Conservation (phyloP, 2,888 invertebrate genomes). For the Colletes collaris region DNA sequence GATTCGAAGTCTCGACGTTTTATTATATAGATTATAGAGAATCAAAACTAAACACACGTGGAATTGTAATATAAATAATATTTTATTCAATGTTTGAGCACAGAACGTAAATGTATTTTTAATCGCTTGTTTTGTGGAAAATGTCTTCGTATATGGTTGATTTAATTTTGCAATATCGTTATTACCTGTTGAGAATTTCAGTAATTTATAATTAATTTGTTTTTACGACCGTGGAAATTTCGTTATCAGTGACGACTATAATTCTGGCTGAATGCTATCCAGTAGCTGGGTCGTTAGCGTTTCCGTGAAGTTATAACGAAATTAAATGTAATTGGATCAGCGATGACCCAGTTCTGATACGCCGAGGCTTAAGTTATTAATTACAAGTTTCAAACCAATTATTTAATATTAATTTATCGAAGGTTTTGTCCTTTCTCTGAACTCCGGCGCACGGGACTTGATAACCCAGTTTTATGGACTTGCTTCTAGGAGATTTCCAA, state of each 20-base stretch:
- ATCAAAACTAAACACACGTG: too few relatives aligned
- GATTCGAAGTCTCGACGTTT: too few relatives aligned
- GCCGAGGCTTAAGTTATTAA: constrained; percentile 37
- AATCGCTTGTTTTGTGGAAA: too few relatives aligned
- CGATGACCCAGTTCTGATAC: constrained; percentile 22
- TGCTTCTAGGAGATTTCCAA: not conserved
- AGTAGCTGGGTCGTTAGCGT: constrained; percentile 19
- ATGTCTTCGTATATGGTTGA: too few relatives aligned
- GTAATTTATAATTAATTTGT: too few relatives aligned
- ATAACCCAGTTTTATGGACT: constrained; percentile 15
- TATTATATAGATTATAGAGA: too few relatives aligned
- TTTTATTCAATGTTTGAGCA: too few relatives aligned
- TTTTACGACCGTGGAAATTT: too few relatives aligned
- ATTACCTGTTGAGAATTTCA: too few relatives aligned
- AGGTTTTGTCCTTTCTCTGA: constrained; percentile 15
- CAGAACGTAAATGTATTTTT: too few relatives aligned
- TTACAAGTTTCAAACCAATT: constrained; percentile 33
- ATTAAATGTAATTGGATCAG: constrained; percentile 45
- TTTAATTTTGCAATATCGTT: too few relatives aligned
- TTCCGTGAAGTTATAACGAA: constrained; percentile 31
- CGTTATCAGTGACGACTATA: not conserved
- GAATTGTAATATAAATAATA: too few relatives aligned
- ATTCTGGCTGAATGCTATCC: not conserved
- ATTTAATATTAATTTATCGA: constrained; percentile 39
- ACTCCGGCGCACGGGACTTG: not conserved